Conservation (phyloP, 2,888 invertebrate species). For the Gymnosoma rotundatum region DNA sequence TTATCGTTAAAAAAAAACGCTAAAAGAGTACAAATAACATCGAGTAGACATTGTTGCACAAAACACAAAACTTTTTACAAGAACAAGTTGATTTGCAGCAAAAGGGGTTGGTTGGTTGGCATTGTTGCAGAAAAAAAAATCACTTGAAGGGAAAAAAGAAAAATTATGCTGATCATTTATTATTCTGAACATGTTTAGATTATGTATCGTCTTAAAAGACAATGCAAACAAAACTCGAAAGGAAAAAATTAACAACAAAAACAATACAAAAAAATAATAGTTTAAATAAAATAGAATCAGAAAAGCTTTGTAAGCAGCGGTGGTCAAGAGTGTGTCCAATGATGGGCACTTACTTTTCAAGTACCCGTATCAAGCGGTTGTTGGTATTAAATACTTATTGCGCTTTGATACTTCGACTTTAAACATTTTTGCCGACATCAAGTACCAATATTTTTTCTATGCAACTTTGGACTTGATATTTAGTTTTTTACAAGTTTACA, state of each 20-base stretch:
- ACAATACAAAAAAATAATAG: conserved; percentile 24
- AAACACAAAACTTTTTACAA: conserved; percentile 33
- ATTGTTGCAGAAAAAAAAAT: conserved; percentile 31
- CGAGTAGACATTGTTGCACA: conserved; percentile 2
- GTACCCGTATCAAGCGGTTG: conserved; percentile 40
- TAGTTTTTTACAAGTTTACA: neutral
- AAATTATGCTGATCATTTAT: conserved; percentile 72
- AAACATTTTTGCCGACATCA: conserved; percentile 66
- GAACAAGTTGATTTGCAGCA: conserved; percentile 50
- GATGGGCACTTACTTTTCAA: conserved; percentile 39
- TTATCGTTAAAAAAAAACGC: conserved; percentile 6
- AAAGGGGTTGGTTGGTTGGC: conserved; percentile 27
- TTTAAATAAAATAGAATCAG: conserved; percentile 7
- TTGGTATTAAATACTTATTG: conserved; percentile 52
- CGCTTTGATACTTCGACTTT: conserved; percentile 60
- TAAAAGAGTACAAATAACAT: neutral
- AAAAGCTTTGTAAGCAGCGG: conserved; percentile 18
- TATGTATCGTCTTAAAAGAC: conserved; percentile 61
- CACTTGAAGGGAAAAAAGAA: conserved; percentile 15
- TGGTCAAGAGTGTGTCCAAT: conserved; percentile 63
- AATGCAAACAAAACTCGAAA: conserved; percentile 32
- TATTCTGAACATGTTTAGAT: conserved; percentile 71
- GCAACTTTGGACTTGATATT: conserved; percentile 41
- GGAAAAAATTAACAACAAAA: conserved; percentile 14
- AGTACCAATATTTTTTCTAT: conserved; percentile 67